phyloP scores from a whole-genome alignment of 2,888 invertebrate genomes.

The Phymatocera aterrima region DNA sequence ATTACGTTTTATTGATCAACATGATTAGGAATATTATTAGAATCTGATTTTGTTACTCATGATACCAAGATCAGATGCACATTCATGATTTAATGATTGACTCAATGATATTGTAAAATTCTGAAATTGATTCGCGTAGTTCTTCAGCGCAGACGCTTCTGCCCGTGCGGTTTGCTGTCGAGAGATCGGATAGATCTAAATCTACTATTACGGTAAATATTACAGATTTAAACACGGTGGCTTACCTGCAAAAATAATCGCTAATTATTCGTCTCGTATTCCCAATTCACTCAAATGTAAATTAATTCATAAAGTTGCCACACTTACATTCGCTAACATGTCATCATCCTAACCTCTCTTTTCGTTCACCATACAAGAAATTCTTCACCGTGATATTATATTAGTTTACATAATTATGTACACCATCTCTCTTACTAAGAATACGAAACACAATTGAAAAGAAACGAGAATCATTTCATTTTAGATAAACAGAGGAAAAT shows the following conservation, averaged over 20 bases:
- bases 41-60: neutral
- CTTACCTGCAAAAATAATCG: neutral
- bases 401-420: neutral
- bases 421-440: neutral
- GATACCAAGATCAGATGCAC: neutral
- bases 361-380: conserved; percentile 17
- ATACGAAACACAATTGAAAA: neutral
- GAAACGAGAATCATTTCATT: neutral
- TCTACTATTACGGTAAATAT: conserved; percentile 54
- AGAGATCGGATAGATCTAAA: conserved; percentile 42
- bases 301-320: neutral
- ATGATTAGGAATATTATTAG: neutral
- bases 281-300: neutral
- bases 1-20: neutral
- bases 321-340: conserved; percentile 14
- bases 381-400: neutral
- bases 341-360: conserved; percentile 58
- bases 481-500: neutral
- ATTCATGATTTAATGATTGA: neutral
- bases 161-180: conserved; percentile 48
- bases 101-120: neutral
- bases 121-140: conserved; percentile 54
- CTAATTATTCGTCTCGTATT: neutral
- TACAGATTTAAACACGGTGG: neutral
- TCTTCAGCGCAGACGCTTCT: conserved; percentile 51